Conservation (phyloP, 2,888 invertebrate genomes). For the Thymelicus acteon region DNA sequence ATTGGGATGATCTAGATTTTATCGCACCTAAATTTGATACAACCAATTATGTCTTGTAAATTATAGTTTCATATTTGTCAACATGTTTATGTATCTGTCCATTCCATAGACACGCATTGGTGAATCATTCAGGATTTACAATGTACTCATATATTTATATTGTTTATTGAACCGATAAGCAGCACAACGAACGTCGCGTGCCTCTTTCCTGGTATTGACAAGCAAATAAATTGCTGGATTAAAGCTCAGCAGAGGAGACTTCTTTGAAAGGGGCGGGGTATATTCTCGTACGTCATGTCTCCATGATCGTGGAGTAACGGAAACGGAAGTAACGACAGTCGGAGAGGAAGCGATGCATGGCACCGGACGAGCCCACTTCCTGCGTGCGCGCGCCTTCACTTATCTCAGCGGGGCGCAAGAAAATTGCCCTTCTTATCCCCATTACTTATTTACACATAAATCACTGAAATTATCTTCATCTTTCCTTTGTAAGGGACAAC, state of each 20-base stretch:
- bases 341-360: conserved; percentile 75
- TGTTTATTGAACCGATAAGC: conserved; percentile 29
- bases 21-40: neutral
- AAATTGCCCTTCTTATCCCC: conserved; percentile 53
- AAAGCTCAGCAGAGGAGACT: conserved; percentile 72
- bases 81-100: conserved; percentile 3
- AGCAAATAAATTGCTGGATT: conserved; percentile 80
- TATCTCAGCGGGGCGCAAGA: conserved; percentile 74
- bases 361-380: conserved; percentile 79
- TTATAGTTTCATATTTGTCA: neutral
- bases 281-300: conserved; percentile 56
- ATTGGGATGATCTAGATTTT: conserved; percentile 2
- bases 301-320: conserved; percentile 62
- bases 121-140: conserved; percentile 21
- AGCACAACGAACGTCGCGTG: conserved; percentile 64
- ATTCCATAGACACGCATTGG: neutral
- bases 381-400: conserved; percentile 74
- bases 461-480: conserved; percentile 39
- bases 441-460: conserved; percentile 35
- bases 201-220: conserved; percentile 81
- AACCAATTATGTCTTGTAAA: neutral
- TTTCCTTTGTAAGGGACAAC: neutral
- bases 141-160: conserved; percentile 16
- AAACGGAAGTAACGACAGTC: conserved; percentile 77
- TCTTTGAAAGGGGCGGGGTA: conserved; percentile 61